Evolutionary conservation across 2,113 vertebrate genomes (phyloP).

Genomic region (Mus spicilegus): DNA sequence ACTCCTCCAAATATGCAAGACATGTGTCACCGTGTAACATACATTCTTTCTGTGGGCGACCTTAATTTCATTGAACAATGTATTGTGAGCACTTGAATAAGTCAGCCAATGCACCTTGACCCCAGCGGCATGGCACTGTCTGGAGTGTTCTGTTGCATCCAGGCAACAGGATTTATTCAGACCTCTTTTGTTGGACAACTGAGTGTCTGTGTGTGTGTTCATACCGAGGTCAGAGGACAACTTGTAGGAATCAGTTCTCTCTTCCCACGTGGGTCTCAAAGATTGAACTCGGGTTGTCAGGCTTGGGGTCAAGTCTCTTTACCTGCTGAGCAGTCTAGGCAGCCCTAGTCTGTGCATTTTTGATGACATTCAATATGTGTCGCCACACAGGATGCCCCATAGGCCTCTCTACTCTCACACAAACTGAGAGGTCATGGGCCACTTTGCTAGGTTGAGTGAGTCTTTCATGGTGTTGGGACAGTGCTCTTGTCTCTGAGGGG

Average conservation of each 20-base stretch:
- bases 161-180: fast-evolving
- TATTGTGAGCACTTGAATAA: fast-evolving
- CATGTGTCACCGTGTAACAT: fast-evolving
- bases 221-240: neutral
- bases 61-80: fast-evolving
- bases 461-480: neutral
- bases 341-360: fast-evolving
- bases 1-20: fast-evolving
- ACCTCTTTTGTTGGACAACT: neutral
- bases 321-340: too few relatives aligned
- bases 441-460: fast-evolving
- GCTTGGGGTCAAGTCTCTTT: neutral
- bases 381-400: fast-evolving
- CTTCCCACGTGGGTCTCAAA: neutral
- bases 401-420: fast-evolving
- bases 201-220: neutral
- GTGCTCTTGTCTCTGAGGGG: neutral
- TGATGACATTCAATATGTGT: neutral
- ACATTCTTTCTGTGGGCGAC: fast-evolving
- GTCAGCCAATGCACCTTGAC: fast-evolving
- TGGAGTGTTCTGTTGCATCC: fast-evolving
- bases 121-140: fast-evolving
- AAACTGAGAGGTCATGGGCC: fast-evolving
- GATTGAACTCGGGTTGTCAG: neutral
- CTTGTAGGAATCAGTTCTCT: neutral